phyloP scores from a whole-genome alignment of 1,140 invertebrate species.

The Drosophila eugracilis region DNA sequence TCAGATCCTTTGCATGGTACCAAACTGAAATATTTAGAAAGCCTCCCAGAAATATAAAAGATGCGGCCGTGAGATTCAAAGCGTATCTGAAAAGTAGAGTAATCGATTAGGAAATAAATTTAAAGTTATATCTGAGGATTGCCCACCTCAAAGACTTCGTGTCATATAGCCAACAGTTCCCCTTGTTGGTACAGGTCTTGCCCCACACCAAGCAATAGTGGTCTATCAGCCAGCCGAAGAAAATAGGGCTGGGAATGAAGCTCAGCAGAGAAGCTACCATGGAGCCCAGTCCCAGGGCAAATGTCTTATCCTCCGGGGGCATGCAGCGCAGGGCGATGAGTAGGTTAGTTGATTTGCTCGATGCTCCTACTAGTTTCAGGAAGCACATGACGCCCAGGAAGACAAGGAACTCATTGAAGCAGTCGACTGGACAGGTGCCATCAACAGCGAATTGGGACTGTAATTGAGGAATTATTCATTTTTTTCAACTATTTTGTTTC shows the following conservation, averaged over 20 bases:
- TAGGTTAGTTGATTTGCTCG: conserved; percentile 89
- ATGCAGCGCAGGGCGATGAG: conserved; percentile 89
- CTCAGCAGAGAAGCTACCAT: conserved; percentile 88
- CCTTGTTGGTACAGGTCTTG: conserved; percentile 89
- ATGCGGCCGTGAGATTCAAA: conserved; percentile 88
- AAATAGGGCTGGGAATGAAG: conserved; percentile 90
- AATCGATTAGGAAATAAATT: background rate
- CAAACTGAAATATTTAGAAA: conserved; percentile 88
- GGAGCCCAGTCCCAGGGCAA: conserved; percentile 88
- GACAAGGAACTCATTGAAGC: conserved; percentile 87
- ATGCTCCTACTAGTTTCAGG: conserved; percentile 88
- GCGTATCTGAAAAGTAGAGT: conserved; percentile 84
- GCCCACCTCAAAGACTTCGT: conserved; percentile 84
- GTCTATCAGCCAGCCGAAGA: conserved; percentile 90
- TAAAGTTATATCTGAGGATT: background rate
- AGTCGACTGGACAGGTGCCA: conserved; percentile 89
- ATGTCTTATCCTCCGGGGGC: conserved; percentile 89
- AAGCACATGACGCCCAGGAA: conserved; percentile 88
- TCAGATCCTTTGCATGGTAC: conserved; percentile 88
- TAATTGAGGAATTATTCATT: background rate
- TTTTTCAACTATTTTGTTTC: too few relatives aligned
- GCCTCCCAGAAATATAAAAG: conserved; percentile 87
- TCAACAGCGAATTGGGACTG: conserved; percentile 64
- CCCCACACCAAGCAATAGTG: conserved; percentile 90
- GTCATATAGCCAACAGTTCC: conserved; percentile 91